Evolutionary conservation across 2,797 vertebrate genomes (phyloP).

Genomic region (Mus spretus): DNA sequence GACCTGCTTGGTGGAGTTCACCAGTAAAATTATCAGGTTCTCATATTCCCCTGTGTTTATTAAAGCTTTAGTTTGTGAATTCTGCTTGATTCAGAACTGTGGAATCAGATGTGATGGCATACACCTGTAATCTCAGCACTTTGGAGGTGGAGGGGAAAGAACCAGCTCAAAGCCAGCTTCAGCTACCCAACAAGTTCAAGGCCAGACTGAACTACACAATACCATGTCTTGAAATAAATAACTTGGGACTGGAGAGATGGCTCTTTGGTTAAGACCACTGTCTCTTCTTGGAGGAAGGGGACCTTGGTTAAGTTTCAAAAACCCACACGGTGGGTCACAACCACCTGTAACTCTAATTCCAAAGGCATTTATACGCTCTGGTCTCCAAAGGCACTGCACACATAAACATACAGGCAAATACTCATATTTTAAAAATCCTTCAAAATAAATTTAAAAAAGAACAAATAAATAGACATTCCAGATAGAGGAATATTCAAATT

Average conservation of each 20-base stretch:
- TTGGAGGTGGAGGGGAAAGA: background rate
- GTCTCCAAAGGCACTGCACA: background rate
- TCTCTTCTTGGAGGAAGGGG: background rate
- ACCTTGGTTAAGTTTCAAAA: background rate
- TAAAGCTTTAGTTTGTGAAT: constrained; percentile 53
- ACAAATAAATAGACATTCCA: background rate
- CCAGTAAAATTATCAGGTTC: constrained; percentile 31
- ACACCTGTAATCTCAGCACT: background rate
- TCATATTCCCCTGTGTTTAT: constrained; percentile 22
- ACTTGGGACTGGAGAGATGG: background rate
- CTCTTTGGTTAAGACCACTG: background rate
- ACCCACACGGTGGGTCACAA: background rate
- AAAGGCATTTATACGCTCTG: background rate
- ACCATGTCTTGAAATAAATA: background rate
- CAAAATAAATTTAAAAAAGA: background rate
- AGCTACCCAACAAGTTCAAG: background rate
- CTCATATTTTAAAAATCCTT: background rate
- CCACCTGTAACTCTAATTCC: background rate
- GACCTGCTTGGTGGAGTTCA: constrained; percentile 36
- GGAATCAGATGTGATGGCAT: background rate
- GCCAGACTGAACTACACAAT: background rate
- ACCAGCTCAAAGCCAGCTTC: background rate
- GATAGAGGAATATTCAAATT: background rate
- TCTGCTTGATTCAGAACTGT: background rate
- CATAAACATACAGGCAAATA: background rate